Evolutionary conservation across 92 coral and sea anemone genomes (phyloP).

Genomic region (Zoanthus sansibaricus): DNA sequence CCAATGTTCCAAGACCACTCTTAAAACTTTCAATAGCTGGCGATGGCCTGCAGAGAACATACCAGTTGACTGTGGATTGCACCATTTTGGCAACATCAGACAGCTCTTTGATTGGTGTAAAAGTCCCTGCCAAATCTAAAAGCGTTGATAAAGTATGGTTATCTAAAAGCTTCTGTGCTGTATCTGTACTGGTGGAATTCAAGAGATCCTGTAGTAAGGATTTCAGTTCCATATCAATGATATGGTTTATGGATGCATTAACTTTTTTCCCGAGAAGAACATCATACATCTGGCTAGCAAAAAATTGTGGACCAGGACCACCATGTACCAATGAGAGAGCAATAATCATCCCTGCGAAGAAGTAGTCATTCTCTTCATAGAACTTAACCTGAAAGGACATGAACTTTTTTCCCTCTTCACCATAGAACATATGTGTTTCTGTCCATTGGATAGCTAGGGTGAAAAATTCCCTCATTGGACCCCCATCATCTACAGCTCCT

Average conservation of each 20-base stretch:
- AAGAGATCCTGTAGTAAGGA: slow-evolving; percentile 28
- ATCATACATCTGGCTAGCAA: slow-evolving; percentile 27
- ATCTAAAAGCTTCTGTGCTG: slow-evolving; percentile 14
- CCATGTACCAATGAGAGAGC: slow-evolving; percentile 68
- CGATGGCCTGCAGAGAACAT: slow-evolving; percentile 38
- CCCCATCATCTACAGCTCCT: slow-evolving; percentile 51
- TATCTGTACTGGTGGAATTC: slow-evolving; percentile 13
- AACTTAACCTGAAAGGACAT: slow-evolving; percentile 55
- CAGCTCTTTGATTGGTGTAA: slow-evolving; percentile 23
- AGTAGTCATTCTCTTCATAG: slow-evolving; percentile 61
- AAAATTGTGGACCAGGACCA: slow-evolving; percentile 54
- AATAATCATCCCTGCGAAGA: slow-evolving; percentile 58
- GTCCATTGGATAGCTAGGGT: slow-evolving; percentile 51
- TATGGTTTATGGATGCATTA: slow-evolving; percentile 20
- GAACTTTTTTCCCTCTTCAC: slow-evolving; percentile 51
- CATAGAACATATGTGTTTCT: slow-evolving; percentile 37
- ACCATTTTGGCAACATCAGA: slow-evolving; percentile 34
- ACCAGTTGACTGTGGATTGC: slow-evolving; percentile 37
- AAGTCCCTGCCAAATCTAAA: slow-evolving; percentile 33
- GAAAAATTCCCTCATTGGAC: slow-evolving; percentile 53
- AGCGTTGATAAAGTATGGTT: slow-evolving; percentile 13
- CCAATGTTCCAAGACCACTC: slow-evolving; percentile 49
- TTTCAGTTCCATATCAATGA: slow-evolving; percentile 22
- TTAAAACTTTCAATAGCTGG: slow-evolving; percentile 51
- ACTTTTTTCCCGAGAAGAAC: slow-evolving; percentile 25